Base-by-base conservation (phyloP, 2,113 vertebrate genomes). In the Pongo abelii region DNA sequence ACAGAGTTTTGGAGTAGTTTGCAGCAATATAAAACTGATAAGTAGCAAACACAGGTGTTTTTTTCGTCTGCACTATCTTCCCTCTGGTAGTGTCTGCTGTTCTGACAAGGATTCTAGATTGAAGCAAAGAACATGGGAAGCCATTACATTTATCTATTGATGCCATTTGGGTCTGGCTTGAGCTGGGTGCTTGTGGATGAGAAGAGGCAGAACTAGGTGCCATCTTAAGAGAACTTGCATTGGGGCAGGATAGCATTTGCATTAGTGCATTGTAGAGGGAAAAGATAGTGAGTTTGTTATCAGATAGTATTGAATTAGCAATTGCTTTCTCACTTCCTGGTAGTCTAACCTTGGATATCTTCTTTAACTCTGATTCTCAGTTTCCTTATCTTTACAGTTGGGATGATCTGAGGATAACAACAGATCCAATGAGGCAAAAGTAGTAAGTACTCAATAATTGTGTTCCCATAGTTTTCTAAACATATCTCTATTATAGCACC, bases 321-420 rank as follows among this genome's bases (percentile, higher is more conserved):
- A 35, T 72, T 81, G 32, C 57, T 61, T 89, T 89, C 22, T 85
- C 46, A 40, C 10, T 95, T 93, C 27, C 40, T 83, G 83, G 55
- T 83, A 86, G 46, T 78, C 35, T 95, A 84, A 93, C 38, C 64
- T 93, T 40, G 79, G 79, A 67, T 23, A 92, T 89, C 83, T 89
- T 79, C 74, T 50, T 97, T 17, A 79, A 40, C 77, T 87, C 30
- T 84, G 78, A 50, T 72, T 94, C 78, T 77, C 38, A 50, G 8
- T 40, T 38, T 91, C 3, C 57, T 97, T 96, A 88, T 84, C 81
- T 94, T 94, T 72, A 89, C 93, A n/a, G 18, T 57, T 72, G 48
- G 40, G 25, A 52, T 96, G 59, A 86, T 84, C 35, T 43, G 38
- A 67, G 18, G 75, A 84, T 72, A 88, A 84, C 55, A 35, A 35